Evolutionary conservation across 1,140 invertebrate genomes (phyloP), one percentile per base, ranked within the genome.

Genomic region (Heliconius himera): DNA sequence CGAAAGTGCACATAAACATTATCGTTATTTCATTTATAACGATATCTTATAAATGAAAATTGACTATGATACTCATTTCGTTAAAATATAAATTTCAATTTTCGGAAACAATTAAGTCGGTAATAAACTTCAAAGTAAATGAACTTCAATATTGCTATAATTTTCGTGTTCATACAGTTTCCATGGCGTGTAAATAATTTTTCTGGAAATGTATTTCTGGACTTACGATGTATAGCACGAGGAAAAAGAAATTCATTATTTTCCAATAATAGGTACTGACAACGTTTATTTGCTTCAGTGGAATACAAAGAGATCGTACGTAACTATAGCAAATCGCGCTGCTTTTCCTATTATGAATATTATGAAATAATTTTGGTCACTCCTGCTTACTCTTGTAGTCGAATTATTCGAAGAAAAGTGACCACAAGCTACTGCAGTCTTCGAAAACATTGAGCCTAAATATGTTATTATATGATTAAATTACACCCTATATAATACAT

Each of bases 61-160:
- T 29, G 26, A 66, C 22, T 29, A 66, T 29, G n/a, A 29, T 66
- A 66, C 26, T 66, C 9, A 66, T 29, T 66, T 66, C 4, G n/a
- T 13, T 11, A 66, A 66, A 66, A 29, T 29, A 66, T 66, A 66
- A 66, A 66, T 66, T 66, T 0, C 26, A 66, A 29, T 66, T 66
- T 66, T 66, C 60, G 26, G 60, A 66, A 66, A 66, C 18, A 66
- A 66, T 66, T 66, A 66, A 66, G 22, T 29, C 60, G 26, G 60
- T 66, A 66, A 66, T 66, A 66, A 66, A 66, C 60, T 66, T 66
- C 60, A 29, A 66, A 66, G 60, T 66, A 66, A 66, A 66, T 66
- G 60, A 66, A 29, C 60, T 66, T 66, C 22, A 18, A 29, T 22
- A 66, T 22, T 66, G 60, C 60, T 66, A 29, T 29, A 29, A 29